These are phyloP conservation scores for Ephydatia muelleri DNA, from an alignment of 37 sponge, comb jelly and placozoan species.

Conservation along the genomic window DNA sequence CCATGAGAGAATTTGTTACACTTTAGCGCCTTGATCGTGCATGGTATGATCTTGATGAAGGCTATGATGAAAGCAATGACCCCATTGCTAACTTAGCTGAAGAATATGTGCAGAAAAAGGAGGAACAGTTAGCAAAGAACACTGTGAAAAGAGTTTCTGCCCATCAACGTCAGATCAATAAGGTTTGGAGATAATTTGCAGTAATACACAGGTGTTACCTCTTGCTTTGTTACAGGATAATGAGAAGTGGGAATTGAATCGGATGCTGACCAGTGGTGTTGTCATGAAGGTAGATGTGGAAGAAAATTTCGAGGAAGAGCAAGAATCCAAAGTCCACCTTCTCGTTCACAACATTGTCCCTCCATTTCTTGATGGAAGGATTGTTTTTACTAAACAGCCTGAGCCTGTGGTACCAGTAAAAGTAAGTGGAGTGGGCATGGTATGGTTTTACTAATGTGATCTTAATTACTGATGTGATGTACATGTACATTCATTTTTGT, in stretches of 20 bases:
- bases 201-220: background rate
- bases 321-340: slow-evolving; percentile 90
- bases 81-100: slow-evolving; percentile 91
- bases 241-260: slow-evolving; percentile 97
- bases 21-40: slow-evolving; percentile 92
- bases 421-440: no score
- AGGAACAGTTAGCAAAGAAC: slow-evolving; percentile 87
- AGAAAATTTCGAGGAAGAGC: slow-evolving; percentile 95
- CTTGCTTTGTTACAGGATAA: slow-evolving; percentile 66
- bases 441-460: no score
- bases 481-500: no score
- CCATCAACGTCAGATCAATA: slow-evolving; percentile 92
- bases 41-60: slow-evolving; percentile 97
- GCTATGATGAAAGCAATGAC: slow-evolving; percentile 92
- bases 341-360: slow-evolving; percentile 98
- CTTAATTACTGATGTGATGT: no score
- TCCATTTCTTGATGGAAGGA: slow-evolving; percentile 98
- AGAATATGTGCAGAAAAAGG: slow-evolving; percentile 94
- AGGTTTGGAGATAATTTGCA: slow-evolving; percentile 41
- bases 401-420: slow-evolving; percentile 95
- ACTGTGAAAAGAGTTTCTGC: slow-evolving; percentile 92
- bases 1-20: background rate
- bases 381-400: slow-evolving; percentile 96
- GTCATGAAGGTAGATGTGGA: slow-evolving; percentile 73
- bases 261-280: slow-evolving; percentile 95